Evolutionary conservation across 2,888 invertebrate species (phyloP), one percentile per base, ranked within the genome.

Genomic region (Rhabditoides inermis): DNA sequence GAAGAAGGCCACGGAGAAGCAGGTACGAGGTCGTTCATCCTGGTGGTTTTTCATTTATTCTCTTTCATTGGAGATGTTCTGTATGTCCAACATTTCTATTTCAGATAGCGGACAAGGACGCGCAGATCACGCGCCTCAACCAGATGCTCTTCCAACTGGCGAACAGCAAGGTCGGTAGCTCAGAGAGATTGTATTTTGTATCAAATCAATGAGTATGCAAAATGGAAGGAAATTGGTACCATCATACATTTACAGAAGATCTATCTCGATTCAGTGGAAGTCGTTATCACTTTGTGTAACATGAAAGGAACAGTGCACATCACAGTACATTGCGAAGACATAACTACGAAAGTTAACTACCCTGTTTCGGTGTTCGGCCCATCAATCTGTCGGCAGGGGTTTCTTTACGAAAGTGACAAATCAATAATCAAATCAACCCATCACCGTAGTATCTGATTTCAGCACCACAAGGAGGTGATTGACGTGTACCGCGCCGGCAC

Each of bases 381-480:
- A 15, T 32, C 7, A 15, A 32, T 18, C 4, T 25, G 23, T 23
- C 12, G 20, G 12, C 42, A 5, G 7, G 18, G 32, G 23, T 35
- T 27, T 26, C 12, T 3, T 6, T 15, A 10, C 22, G 7, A 23
- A n/a, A n/a, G n/a, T n/a, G n/a, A n/a, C n/a, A n/a, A n/a, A n/a
- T n/a, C n/a, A n/a, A n/a, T n/a, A n/a, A n/a, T n/a, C n/a, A n/a
- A n/a, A n/a, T n/a, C n/a, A n/a, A n/a, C n/a, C n/a, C n/a, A n/a
- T n/a, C n/a, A n/a, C n/a, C n/a, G n/a, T n/a, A n/a, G n/a, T n/a
- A n/a, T 15, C 39, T 48, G 4, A 18, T 45, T 56, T 10, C 49
- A 60, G 48, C 67, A 75, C 45, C 70, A 70, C 45, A 65, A 61
- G 32, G 73, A 73, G 49, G 70, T 73, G 20, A 28, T 73, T 39